Conservation (phyloP, 2,113 vertebrate genomes). For the Epinephelus moara region DNA sequence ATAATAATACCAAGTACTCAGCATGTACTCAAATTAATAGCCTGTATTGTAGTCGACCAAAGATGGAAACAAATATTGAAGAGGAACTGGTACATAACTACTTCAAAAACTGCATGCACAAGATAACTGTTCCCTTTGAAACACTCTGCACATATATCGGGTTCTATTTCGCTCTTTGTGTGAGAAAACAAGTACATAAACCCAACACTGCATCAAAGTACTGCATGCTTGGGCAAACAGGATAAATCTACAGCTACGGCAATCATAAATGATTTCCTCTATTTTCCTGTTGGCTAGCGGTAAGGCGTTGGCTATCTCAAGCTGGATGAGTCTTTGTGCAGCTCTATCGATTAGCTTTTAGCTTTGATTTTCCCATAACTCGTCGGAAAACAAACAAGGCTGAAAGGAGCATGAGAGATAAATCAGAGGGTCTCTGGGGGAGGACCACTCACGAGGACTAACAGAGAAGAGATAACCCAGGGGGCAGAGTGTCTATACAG, state of each 20-base stretch:
- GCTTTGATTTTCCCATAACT: slow-evolving; percentile 12
- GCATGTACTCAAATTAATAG: no score
- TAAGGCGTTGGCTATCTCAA: no score
- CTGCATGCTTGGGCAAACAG: background rate
- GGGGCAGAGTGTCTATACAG: slow-evolving; percentile 8
- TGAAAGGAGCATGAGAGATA: slow-evolving; percentile 16
- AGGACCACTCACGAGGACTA: background rate
- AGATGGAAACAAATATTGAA: no score
- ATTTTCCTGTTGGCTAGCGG: background rate
- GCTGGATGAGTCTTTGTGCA: background rate
- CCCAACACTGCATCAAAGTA: background rate
- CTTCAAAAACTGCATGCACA: background rate
- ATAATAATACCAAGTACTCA: background rate
- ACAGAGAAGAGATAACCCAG: slow-evolving; percentile 31
- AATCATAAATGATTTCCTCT: background rate
- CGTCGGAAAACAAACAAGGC: slow-evolving; percentile 16
- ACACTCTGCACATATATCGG: background rate
- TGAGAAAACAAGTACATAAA: background rate
- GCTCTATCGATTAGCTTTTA: slow-evolving; percentile 9
- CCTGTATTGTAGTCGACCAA: no score
- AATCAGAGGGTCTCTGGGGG: slow-evolving; percentile 4
- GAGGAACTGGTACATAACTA: no score
- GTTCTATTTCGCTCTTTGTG: background rate
- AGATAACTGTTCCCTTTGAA: no score
- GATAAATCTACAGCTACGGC: background rate